Conservation (phyloP, 2,113 vertebrate species). For the Morphnarchus princeps region DNA sequence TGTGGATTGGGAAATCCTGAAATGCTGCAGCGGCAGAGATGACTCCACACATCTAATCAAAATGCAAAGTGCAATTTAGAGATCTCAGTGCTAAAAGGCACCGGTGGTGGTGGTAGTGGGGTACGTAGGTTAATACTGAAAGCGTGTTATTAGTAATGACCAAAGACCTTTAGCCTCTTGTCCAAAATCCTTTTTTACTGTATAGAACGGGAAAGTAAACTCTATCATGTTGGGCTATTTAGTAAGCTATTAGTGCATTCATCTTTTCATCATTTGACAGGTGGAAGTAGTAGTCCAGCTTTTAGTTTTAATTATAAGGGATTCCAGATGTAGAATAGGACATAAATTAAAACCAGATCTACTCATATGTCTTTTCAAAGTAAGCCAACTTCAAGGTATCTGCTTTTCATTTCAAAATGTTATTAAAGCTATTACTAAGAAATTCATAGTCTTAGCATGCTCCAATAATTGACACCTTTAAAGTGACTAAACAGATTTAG, state of each 20-base stretch:
- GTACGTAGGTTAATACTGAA: constrained; percentile 70
- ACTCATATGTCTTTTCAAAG: constrained; percentile 97
- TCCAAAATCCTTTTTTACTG: constrained; percentile 75
- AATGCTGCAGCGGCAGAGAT: neutral
- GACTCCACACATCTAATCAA: neutral
- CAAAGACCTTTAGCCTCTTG: constrained; percentile 77
- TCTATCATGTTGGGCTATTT: constrained; percentile 79
- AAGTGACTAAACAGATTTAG: constrained; percentile 98
- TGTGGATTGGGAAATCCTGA: neutral
- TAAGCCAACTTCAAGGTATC: constrained; percentile 93
- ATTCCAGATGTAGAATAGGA: constrained; percentile 97
- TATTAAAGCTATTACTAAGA: constrained; percentile 98
- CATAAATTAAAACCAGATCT: constrained; percentile 98
- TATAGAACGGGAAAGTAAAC: constrained; percentile 70
- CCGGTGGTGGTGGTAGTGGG: neutral
- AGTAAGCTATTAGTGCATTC: constrained; percentile 97
- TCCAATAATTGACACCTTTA: constrained; percentile 99
- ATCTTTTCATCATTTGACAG: constrained; percentile 99
- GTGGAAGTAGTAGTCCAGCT: constrained; percentile 98
- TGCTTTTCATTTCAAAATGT: constrained; percentile 99
- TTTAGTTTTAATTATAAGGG: constrained; percentile 99
- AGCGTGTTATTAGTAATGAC: constrained; percentile 73
- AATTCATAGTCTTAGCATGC: constrained; percentile 90
- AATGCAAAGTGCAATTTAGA: neutral
- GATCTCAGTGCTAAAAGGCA: neutral